Base-by-base conservation (phyloP, 2,797 vertebrate genomes). In the Danio aesculapii region DNA sequence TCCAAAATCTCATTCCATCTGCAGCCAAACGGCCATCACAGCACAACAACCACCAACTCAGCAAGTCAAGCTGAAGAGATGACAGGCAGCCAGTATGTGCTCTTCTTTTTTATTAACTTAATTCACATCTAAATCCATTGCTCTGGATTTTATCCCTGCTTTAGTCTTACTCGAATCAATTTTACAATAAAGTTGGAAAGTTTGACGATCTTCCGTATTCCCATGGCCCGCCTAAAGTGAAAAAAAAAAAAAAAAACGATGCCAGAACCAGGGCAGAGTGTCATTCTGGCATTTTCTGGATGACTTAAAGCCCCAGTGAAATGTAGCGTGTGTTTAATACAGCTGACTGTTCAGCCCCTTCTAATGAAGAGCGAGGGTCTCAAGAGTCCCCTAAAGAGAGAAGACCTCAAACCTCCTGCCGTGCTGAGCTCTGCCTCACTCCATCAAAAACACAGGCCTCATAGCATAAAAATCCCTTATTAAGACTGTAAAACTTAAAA, bases 341-440 rank as follows among this genome's bases (percentile, higher is more conserved):
- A 70, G 72, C 73, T 30, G 57, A 55, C 61, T 81, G 53, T 74
- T 82, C 79, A 83, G 21, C 41, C 46, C 44, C 14, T 55, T 39
- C 83, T 85, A 86, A 88, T 83, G 84, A 87, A 82, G 59, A 77
- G 55, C 53, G 75, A 57, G 21, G 14, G 75, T 81, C 80, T 81
- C 75, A 52, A 67, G 75, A 70, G 81, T 44, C 44, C 3, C 16
- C 14, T 41, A 66, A 76, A 78, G 64, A 43, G 73, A 71, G n/a
- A 61, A 76, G 58, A 76, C 50, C 49, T 75, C 55, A 44, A 72
- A 11, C 59, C 66, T 58, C 43, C 79, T 75, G 39, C 73, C 62
- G 19, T 7, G 63, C 17, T 49, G 9, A 4, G 19, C 72, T 74
- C 64, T 43, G 71, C 75, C 83, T 85, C 79, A 84, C 70, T 21